Evolutionary conservation across 2,797 vertebrate species (phyloP).

Genomic region (Onychomys leucogaster): DNA sequence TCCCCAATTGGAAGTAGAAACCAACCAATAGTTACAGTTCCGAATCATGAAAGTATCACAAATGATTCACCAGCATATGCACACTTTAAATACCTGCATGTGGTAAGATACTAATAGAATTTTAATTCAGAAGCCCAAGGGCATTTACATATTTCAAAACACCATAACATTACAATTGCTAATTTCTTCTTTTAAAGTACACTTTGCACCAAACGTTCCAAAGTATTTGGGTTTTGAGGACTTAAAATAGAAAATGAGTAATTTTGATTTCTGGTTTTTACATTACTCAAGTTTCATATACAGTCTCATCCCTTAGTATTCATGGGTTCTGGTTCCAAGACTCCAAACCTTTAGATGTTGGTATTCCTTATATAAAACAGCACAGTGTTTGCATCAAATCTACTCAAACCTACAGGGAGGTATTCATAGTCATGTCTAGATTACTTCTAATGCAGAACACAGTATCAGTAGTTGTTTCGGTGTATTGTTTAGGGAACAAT

Average conservation of each 20-base stretch:
- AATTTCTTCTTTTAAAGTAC: constrained; percentile 18
- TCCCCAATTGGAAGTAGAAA: neutral
- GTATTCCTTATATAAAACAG: neutral
- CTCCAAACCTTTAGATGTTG: neutral
- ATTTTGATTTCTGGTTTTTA: neutral
- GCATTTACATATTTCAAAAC: constrained; percentile 25
- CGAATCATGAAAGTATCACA: constrained; percentile 51
- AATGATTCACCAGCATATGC: constrained; percentile 15
- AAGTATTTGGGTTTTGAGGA: neutral
- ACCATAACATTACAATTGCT: neutral
- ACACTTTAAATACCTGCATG: constrained; percentile 32
- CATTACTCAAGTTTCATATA: neutral
- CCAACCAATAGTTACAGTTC: constrained; percentile 8
- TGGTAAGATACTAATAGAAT: constrained; percentile 56
- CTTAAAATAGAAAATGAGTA: constrained; percentile 37
- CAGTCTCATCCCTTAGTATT: neutral
- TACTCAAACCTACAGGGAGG: neutral
- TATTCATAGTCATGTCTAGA: neutral
- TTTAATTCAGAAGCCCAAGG: constrained; percentile 25
- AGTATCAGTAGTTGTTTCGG: neutral
- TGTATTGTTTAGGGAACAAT: neutral
- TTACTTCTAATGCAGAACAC: neutral
- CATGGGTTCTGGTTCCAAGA: neutral
- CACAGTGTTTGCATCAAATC: too few relatives aligned
- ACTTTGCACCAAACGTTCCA: neutral